phyloP scores from a whole-genome alignment of 2,113 vertebrate species.

The Chlamydotis undulata region DNA sequence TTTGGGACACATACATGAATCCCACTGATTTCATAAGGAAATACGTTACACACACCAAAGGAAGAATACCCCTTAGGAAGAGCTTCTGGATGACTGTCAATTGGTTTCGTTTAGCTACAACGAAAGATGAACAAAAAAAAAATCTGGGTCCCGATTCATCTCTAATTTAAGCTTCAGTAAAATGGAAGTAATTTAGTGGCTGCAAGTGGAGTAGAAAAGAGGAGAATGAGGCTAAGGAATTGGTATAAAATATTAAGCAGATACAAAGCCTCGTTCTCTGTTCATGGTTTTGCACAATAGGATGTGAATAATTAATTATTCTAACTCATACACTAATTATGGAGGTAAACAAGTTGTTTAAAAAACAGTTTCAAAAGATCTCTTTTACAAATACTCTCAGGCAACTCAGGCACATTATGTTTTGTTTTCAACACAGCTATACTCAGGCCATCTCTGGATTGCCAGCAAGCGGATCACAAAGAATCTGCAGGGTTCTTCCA shows the following conservation, averaged over 20 bases:
- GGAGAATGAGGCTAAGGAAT: background rate
- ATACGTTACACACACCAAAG: background rate
- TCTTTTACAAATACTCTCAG: background rate
- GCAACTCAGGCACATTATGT: background rate
- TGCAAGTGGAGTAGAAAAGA: background rate
- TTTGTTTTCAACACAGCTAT: background rate
- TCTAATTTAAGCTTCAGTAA: background rate
- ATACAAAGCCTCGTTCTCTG: background rate
- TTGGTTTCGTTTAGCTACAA: background rate
- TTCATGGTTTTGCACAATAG: background rate
- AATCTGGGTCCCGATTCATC: background rate
- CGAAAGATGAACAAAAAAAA: background rate
- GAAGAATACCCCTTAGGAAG: background rate
- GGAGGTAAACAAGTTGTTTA: background rate
- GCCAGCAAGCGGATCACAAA: background rate
- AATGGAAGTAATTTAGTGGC: background rate
- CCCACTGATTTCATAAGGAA: background rate
- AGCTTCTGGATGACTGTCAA: background rate
- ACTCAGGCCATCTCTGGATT: background rate
- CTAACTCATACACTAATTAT: conserved; percentile 17
- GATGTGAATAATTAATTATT: conserved; percentile 13
- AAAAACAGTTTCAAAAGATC: conserved; percentile 1
- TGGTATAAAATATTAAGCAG: conserved; percentile 1
- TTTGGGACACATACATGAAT: background rate
- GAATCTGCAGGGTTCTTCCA: background rate